A percentile compares a stretch with the other conserved stretches of the same genome.
Evolutionary conservation across 2,888 invertebrate species (phyloP).

Genomic region (Drosophila subsilvestris): DNA sequence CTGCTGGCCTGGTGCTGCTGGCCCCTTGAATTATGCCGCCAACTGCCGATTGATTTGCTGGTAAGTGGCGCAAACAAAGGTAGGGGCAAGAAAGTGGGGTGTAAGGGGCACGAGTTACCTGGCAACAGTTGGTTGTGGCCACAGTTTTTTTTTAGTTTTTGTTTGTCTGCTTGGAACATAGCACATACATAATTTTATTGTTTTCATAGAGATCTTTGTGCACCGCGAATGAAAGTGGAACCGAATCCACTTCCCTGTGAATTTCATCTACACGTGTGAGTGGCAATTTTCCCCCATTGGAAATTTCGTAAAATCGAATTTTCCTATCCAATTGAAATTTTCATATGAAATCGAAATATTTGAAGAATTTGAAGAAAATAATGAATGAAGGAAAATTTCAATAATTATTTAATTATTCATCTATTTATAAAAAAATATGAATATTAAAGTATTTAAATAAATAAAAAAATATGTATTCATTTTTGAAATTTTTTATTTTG

Average conservation of each 20-base stretch:
- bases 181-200: not conserved
- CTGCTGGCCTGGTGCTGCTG: not conserved
- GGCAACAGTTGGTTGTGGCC: conserved; percentile 77
- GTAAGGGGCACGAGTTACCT: conserved; percentile 48
- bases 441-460: too few species aligned
- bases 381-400: too few species aligned
- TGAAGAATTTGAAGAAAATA: too few species aligned
- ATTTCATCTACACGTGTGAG: not conserved
- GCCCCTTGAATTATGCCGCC: conserved; percentile 26
- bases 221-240: not conserved
- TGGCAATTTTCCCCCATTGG: too few species aligned
- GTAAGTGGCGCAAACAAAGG: conserved; percentile 1
- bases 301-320: too few species aligned
- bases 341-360: too few species aligned
- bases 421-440: too few species aligned
- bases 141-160: conserved; percentile 9
- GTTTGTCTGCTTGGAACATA: conserved; percentile 2
- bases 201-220: not conserved
- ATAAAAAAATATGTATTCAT: too few species aligned
- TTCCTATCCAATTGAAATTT: too few species aligned
- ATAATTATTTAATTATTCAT: too few species aligned
- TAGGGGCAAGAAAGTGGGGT: conserved; percentile 20
- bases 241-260: not conserved
- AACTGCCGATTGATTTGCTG: conserved; percentile 10
- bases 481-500: too few species aligned